Evolutionary conservation across 2,888 invertebrate genomes (phyloP), one percentile per base, ranked within the genome.

Genomic region (Timandra comae): DNA sequence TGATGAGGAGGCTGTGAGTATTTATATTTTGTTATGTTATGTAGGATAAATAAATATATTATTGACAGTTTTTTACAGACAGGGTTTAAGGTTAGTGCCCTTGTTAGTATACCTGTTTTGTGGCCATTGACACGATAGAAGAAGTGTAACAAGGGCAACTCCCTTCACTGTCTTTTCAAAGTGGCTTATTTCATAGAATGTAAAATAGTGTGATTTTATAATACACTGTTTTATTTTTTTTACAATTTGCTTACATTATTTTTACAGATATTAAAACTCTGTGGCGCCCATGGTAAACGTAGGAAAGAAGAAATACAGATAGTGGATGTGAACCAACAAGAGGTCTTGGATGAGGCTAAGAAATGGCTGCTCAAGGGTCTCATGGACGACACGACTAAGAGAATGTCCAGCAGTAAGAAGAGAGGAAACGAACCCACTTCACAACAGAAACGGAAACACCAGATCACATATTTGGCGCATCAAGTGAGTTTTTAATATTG

Each of bases 401-500:
- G 73, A 44, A 85, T 64, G 58, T 87, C 71, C 35, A 64, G 82
- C 46, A 66, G 87, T 67, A 88, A 78, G 89, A 87, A 70, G 85
- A 81, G 54, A 76, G 88, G 63, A 63, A 87, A 73, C 64, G 87
- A 67, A 49, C 91, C 92, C 0, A 89, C 91, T n/a, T 86, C 85
- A 6, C 90, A 90, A 48, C 93, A 94, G 33, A 90, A 91, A 49
- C 88, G 92, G 49, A 98, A 98, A 73, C 97, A 98, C 87, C 98
- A 98, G 86, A 98, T 98, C 53, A 98, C 97, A 1, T 98, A 97
- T 73, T 87, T 98, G 49, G 98, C 97, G 11, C 92, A 93, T 70
- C 91, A 91, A 87, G 91, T 91, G 28, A 38, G 16, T 31, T n/a
- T n/a, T n/a, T 9, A n/a, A 19, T 30, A 22, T 24, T n/a, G n/a